These are phyloP conservation scores for Morinoia aosen DNA, from an alignment of 2,888 invertebrate genomes.

Conservation along the genomic window DNA sequence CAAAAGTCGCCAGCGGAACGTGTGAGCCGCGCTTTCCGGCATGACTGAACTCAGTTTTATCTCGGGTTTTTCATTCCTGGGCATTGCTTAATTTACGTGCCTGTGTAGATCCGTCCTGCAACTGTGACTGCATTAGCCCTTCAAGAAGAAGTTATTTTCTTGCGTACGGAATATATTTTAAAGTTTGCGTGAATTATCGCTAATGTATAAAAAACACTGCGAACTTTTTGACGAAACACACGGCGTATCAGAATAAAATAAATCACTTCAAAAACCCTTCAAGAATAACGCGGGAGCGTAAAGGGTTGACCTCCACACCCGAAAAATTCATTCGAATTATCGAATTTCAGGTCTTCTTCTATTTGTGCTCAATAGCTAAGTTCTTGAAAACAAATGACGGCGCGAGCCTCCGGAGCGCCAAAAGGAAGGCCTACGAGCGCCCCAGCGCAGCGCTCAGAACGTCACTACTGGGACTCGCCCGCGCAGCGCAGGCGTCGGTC, in stretches of 20 bases:
- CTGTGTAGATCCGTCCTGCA: no score
- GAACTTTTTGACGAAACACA: no score
- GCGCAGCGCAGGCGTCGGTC: neutral
- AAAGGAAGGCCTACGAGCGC: neutral
- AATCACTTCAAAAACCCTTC: no score
- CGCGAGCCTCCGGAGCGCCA: neutral
- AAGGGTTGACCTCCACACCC: neutral
- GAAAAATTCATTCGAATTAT: neutral
- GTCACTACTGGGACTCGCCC: constrained; percentile 16
- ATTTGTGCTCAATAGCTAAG: neutral
- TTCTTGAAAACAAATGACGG: neutral
- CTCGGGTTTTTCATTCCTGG: neutral
- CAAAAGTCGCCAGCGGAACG: neutral
- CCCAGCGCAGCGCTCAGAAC: neutral
- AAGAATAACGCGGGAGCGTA: no score
- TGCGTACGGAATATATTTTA: no score
- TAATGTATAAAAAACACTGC: no score
- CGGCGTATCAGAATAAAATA: no score
- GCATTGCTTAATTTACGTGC: neutral
- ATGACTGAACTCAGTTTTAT: neutral
- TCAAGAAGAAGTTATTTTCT: no score
- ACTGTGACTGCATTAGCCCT: no score
- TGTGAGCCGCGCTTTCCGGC: neutral
- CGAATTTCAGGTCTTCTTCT: neutral
- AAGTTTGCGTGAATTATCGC: no score